Evolutionary conservation across 2,797 vertebrate species (phyloP).

Genomic region (Leptodactylus fallax): DNA sequence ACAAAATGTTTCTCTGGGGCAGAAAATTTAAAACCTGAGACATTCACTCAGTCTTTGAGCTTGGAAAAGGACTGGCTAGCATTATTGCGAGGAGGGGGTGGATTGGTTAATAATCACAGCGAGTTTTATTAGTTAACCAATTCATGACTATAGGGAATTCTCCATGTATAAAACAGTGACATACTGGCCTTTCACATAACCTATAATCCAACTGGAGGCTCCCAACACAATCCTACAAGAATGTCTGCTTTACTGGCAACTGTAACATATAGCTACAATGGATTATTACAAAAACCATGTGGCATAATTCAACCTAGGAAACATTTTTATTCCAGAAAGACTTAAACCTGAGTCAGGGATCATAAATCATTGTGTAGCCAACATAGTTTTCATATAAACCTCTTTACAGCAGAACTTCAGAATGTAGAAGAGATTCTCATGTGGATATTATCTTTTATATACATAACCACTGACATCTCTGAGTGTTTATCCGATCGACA

Average conservation of each 20-base stretch:
- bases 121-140: constrained; percentile 2
- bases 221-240: not conserved
- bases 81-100: constrained; percentile 21
- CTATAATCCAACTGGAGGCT: constrained; percentile 1
- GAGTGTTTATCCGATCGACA: not conserved
- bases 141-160: not conserved
- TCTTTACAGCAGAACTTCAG: not conserved
- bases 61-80: constrained; percentile 25
- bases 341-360: not conserved
- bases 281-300: not conserved
- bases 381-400: not conserved
- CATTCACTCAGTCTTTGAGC: not conserved
- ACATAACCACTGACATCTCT: not conserved
- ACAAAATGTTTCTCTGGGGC: not conserved
- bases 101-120: constrained; percentile 30
- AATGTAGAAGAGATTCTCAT: not conserved
- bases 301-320: not conserved
- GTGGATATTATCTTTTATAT: not conserved
- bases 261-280: not conserved
- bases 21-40: not conserved
- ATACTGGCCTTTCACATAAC: not conserved
- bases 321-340: constrained; percentile 28
- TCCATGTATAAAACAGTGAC: not conserved
- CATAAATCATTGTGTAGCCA: not conserved
- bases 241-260: not conserved